These are phyloP conservation scores for Pterophyllum scalare DNA, from an alignment of 2,113 vertebrate species.

Conservation along the genomic window DNA sequence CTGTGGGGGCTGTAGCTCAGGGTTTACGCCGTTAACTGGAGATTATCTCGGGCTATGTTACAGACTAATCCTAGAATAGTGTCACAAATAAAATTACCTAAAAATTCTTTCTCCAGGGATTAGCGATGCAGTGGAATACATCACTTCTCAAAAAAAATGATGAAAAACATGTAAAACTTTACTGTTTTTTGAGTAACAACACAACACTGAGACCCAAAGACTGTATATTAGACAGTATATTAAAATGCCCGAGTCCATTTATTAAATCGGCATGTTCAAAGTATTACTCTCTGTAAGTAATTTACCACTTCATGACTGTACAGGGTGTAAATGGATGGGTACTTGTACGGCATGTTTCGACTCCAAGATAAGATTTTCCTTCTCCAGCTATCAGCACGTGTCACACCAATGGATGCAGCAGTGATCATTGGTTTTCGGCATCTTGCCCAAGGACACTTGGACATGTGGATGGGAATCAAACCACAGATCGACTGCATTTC, in stretches of 20 bases:
- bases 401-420: neutral
- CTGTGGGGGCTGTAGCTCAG: no score
- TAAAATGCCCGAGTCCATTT: neutral
- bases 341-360: neutral
- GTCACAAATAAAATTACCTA: fast-evolving
- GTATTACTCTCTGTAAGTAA: neutral
- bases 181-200: neutral
- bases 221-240: no score
- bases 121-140: fast-evolving
- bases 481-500: fast-evolving
- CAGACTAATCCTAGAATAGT: neutral
- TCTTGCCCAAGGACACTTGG: neutral
- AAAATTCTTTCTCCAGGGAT: neutral
- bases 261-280: neutral
- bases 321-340: neutral
- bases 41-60: neutral
- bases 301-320: no score
- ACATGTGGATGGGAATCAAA: neutral
- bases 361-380: neutral
- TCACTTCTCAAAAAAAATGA: neutral
- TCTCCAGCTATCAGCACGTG: neutral
- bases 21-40: neutral
- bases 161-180: neutral
- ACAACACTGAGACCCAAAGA: neutral
- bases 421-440: neutral